A percentile compares a stretch with the other conserved stretches of the same genome.
phyloP scores from a whole-genome alignment of 2,113 vertebrate genomes.

The Cichladusa arquata region DNA sequence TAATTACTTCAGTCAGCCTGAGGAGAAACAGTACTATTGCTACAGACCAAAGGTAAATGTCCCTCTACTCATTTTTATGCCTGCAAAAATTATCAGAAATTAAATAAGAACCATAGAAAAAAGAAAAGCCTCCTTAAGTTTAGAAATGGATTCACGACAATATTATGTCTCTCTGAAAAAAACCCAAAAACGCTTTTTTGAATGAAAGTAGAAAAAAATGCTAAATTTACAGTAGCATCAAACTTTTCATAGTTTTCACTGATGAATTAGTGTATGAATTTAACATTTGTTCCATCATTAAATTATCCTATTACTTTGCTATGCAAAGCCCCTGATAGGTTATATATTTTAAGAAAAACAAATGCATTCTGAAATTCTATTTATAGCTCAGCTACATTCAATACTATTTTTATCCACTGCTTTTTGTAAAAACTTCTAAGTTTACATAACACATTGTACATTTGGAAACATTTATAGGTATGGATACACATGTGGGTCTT shows the following conservation, averaged over 20 bases:
- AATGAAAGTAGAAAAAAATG: not conserved
- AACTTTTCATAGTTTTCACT: not conserved
- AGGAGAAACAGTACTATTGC: not conserved
- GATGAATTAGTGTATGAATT: not conserved
- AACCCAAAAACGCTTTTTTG: not conserved
- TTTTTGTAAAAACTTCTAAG: not conserved
- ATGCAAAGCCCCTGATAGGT: not conserved
- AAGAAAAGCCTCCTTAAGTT: not conserved
- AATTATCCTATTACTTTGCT: not conserved
- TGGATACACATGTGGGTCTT: not conserved
- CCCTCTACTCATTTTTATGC: not conserved
- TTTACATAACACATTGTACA: not conserved
- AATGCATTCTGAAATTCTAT: not conserved
- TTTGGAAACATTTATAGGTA: not conserved
- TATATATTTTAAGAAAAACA: not conserved
- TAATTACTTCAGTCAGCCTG: not conserved
- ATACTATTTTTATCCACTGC: not conserved
- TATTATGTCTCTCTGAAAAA: not conserved
- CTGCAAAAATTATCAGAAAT: not conserved
- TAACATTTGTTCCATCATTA: not conserved
- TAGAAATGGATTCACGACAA: not conserved
- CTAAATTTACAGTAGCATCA: not conserved
- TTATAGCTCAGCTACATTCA: not conserved
- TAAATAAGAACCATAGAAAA: not conserved
- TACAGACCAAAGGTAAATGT: not conserved